These are phyloP conservation scores for Hylaea fasciaria DNA, from an alignment of 2,888 invertebrate species.

Conservation along the genomic window DNA sequence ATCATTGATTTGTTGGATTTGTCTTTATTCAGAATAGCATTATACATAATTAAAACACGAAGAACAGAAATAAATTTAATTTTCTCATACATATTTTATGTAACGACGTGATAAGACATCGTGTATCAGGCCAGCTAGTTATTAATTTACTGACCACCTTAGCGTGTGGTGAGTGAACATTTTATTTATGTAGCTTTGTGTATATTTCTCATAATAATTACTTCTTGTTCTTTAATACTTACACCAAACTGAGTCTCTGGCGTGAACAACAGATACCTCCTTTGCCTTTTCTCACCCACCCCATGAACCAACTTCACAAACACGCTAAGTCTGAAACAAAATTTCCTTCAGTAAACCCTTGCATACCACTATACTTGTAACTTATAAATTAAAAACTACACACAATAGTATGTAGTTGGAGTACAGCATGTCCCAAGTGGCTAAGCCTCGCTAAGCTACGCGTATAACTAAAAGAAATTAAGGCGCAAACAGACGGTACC, in stretches of 20 bases:
- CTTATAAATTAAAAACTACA: slow-evolving; percentile 6
- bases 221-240: no score
- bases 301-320: slow-evolving; percentile 45
- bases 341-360: slow-evolving; percentile 5
- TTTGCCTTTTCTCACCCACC: slow-evolving; percentile 52
- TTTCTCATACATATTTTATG: no score
- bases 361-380: background rate
- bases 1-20: no score
- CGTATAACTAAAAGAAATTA: slow-evolving; percentile 42
- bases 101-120: no score
- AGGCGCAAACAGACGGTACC: slow-evolving; percentile 35
- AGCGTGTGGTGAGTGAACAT: no score
- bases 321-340: slow-evolving; percentile 48
- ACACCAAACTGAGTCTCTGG: slow-evolving; percentile 73
- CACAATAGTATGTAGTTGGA: slow-evolving; percentile 29
- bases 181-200: no score
- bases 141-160: no score
- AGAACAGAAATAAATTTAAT: no score
- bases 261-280: slow-evolving; percentile 71
- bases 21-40: no score
- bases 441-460: slow-evolving; percentile 31
- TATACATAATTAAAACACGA: no score
- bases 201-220: no score
- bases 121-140: no score
- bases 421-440: slow-evolving; percentile 30